Evolutionary conservation across 1,140 invertebrate genomes (phyloP).

Genomic region (Aplysia californica): DNA sequence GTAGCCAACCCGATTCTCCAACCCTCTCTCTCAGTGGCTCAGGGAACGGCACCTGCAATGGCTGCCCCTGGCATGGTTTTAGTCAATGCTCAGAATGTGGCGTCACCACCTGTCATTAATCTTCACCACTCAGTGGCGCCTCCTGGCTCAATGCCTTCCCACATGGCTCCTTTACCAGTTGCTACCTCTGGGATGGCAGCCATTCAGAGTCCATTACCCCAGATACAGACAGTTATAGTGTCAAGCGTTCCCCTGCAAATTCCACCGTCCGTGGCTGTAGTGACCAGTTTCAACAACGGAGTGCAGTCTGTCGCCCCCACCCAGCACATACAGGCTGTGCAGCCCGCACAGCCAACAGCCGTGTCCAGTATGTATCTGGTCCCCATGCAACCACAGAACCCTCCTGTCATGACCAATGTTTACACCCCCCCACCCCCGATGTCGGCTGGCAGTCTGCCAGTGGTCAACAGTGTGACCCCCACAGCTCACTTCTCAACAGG

Average conservation of each 20-base stretch:
- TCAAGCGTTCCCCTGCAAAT: conserved; percentile 1
- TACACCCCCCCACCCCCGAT: neutral
- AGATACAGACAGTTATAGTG: conserved; percentile 4
- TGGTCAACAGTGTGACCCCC: too few species aligned
- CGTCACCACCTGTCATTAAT: too few species aligned
- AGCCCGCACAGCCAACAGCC: neutral
- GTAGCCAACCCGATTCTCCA: too few species aligned
- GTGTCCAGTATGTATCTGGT: conserved; percentile 2
- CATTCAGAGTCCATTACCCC: neutral
- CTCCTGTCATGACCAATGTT: neutral
- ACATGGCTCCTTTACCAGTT: too few species aligned
- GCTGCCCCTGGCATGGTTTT: neutral
- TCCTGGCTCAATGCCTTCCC: too few species aligned
- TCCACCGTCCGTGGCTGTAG: neutral
- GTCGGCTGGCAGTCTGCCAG: too few species aligned
- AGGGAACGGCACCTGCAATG: too few species aligned
- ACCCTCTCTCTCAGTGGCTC: too few species aligned
- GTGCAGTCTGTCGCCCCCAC: too few species aligned
- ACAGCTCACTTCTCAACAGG: too few species aligned
- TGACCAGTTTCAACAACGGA: neutral
- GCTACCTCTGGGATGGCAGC: neutral
- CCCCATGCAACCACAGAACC: conserved; percentile 5
- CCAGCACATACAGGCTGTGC: neutral
- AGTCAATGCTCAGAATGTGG: neutral
- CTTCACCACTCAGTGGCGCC: too few species aligned